Evolutionary conservation across 2,797 vertebrate genomes (phyloP).

Genomic region (Lacerta viridis): DNA sequence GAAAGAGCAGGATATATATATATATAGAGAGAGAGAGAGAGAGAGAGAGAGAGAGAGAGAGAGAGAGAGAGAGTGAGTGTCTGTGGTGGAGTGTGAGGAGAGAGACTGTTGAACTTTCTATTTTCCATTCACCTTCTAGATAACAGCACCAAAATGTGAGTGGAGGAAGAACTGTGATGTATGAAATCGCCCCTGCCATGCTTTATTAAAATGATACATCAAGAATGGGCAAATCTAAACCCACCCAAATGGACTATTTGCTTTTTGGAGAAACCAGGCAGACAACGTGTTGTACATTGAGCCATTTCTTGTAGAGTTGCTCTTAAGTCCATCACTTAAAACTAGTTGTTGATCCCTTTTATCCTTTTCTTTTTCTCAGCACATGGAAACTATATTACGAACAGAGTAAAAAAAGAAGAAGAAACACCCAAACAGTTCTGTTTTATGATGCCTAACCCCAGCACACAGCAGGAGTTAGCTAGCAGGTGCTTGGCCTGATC

Average conservation of each 20-base stretch:
- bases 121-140: constrained; percentile 47
- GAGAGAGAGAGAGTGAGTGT: constrained; percentile 9
- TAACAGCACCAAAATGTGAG: constrained; percentile 49
- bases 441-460: constrained; percentile 25
- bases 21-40: constrained; percentile 25
- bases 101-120: constrained; percentile 61
- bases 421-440: constrained; percentile 26
- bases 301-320: constrained; percentile 55
- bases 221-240: constrained; percentile 55
- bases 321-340: constrained; percentile 63
- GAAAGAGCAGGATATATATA: constrained; percentile 10
- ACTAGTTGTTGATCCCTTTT: neutral
- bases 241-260: constrained; percentile 45
- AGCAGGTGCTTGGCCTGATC: neutral
- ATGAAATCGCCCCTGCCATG: constrained; percentile 35
- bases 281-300: constrained; percentile 29
- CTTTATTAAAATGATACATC: constrained; percentile 60
- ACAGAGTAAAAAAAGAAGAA: constrained; percentile 26
- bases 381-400: constrained; percentile 58
- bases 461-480: neutral
- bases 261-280: constrained; percentile 41
- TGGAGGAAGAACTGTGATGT: constrained; percentile 61
- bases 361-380: constrained; percentile 14
- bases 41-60: constrained; percentile 28
- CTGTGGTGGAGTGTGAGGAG: neutral